Conservation (phyloP, 2,797 vertebrate genomes). For the Poecilia picta region DNA sequence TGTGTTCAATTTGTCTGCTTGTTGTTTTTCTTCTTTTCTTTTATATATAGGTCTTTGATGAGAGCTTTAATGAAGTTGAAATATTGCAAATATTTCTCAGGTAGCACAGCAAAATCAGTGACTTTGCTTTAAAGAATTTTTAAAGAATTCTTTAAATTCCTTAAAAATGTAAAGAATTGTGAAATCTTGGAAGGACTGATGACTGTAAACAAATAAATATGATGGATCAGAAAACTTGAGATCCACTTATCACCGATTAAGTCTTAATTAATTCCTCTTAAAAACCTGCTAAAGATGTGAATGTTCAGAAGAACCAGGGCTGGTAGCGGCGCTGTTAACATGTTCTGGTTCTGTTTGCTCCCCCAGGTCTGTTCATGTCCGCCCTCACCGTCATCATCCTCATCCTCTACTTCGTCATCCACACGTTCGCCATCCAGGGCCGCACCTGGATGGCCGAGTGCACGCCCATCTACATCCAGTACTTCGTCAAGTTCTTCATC, state of each 20-base stretch:
- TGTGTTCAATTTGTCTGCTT: not conserved
- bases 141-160: too few relatives aligned
- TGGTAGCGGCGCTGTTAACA: not conserved
- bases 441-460: conserved; percentile 88
- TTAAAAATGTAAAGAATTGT: not conserved
- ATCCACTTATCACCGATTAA: not conserved
- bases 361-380: conserved; percentile 94
- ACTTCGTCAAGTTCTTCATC: conserved; percentile 99
- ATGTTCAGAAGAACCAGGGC: not conserved
- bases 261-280: not conserved
- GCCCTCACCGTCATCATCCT: conserved; percentile 94
- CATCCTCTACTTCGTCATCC: conserved; percentile 93
- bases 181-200: not conserved
- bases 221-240: not conserved
- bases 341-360: not conserved
- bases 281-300: not conserved
- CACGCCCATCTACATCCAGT: conserved; percentile 95
- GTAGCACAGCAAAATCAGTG: not conserved
- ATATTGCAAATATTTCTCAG: not conserved
- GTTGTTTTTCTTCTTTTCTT: not conserved
- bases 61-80: not conserved
- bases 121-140: not conserved
- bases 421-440: conserved; percentile 88
- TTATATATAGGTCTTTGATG: not conserved
- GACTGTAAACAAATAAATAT: not conserved